Evolutionary conservation across 2,797 vertebrate genomes (phyloP).

Genomic region (Sphaeramia orbicularis): DNA sequence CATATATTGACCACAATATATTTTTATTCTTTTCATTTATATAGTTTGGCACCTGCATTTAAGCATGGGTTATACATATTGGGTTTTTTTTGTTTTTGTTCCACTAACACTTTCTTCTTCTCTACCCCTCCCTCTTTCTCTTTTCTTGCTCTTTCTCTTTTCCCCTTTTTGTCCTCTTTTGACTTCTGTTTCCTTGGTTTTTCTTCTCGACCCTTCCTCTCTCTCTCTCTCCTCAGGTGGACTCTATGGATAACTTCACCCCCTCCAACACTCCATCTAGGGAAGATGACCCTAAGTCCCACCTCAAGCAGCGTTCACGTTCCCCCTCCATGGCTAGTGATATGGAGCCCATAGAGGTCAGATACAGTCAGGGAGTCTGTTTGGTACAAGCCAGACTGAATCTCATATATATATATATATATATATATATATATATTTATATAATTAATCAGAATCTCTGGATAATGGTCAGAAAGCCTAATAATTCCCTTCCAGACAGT

Average conservation of each 20-base stretch:
- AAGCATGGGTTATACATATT: slow-evolving; percentile 48
- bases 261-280: slow-evolving; percentile 91
- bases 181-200: neutral
- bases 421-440: too few species aligned
- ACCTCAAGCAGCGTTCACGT: slow-evolving; percentile 89
- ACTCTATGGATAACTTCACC: slow-evolving; percentile 93
- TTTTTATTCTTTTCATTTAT: slow-evolving; percentile 13
- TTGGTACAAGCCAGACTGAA: neutral
- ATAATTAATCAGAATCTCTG: too few species aligned
- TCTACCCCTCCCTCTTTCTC: neutral
- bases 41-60: neutral
- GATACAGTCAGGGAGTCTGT: slow-evolving; percentile 12
- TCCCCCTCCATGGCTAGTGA: slow-evolving; percentile 93
- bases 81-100: slow-evolving; percentile 1
- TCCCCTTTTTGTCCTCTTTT: neutral
- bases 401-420: too few species aligned
- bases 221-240: slow-evolving; percentile 82
- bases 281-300: slow-evolving; percentile 90
- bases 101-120: neutral
- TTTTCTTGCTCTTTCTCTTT: neutral
- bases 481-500: too few species aligned
- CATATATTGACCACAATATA: slow-evolving; percentile 13
- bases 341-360: slow-evolving; percentile 91
- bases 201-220: slow-evolving; percentile 12
- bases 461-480: too few species aligned